Evolutionary conservation across 2,888 invertebrate genomes (phyloP), one percentile per base, ranked within the genome.

Genomic region (Lacanobia oleracea): DNA sequence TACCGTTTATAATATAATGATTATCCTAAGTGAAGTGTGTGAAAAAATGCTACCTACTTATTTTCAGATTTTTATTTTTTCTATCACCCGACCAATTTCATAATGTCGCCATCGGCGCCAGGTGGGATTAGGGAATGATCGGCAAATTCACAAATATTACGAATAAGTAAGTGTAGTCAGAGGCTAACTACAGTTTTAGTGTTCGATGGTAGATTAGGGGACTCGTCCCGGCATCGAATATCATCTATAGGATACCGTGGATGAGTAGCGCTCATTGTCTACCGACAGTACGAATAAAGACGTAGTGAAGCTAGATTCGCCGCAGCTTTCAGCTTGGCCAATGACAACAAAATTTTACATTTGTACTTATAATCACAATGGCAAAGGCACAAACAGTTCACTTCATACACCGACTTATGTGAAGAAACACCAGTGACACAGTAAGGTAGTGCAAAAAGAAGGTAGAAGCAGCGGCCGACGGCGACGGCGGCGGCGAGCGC

Each of bases 1-100:
- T 94, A 92, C 89, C 92, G 89, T 94, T 94, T 94, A 92, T 92
- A 94, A 92, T 92, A 94, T 92, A 88, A 91, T 93, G 83, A 91
- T 88, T 91, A 91, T 90, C 90, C 87, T 94, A 94, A 94, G 93
- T 91, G 93, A 95, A 93, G 93, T 94, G 92, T 95, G 92, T 95
- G 93, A 95, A 95, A 95, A 95, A 95, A 95, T 94, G 90, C 94
- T 95, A 93, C 95, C 92, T 94, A 95, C 92, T 95, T 95, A 95
- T 94, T 95, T 95, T 95, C 94, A 95, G 95, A 95, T 95, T 96
- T 95, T 96, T 95, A 94, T 94, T 95, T 95, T 95, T 94, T 93
- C 93, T 94, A 92, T 94, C 93, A 92, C 94, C 95, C 88, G 93
- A 94, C 92, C 93, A 93, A 94, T 93, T 92, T 93, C 93, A 91